Evolutionary conservation across 2,888 invertebrate genomes (phyloP), one percentile per base, ranked within the genome.

Genomic region (Andricus curvator): DNA sequence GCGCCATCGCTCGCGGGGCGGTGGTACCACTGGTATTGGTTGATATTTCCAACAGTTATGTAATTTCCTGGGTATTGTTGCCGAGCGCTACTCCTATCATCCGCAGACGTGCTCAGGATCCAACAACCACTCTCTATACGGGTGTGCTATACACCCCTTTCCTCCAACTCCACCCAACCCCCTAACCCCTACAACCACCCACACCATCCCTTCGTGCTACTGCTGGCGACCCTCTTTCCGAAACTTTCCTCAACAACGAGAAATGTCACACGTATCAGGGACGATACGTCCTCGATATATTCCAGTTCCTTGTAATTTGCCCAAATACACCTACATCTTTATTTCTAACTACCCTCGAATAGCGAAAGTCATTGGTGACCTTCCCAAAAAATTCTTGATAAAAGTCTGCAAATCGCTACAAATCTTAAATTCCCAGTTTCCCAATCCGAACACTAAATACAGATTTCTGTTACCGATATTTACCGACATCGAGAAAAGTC

Each of bases 21-120:
- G 70, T 66, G 65, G 64, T 79, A 82, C 80, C 86, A 86, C 89
- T 91, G 91, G 91, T 92, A 92, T 92, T 92, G 92, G 91, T 89
- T 91, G 92, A 92, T 92, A 92, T 92, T 92, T 92, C 91, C 92
- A 92, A 92, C 92, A 92, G 92, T 92, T 92, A 91, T 92, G 92
- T 92, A 92, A 92, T 92, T 92, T 92, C 92, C 92, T 92, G 92
- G 92, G 89, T 91, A 92, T 92, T 92, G 92, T 92, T 89, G 89
- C 88, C 89, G 88, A 85, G 86, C 88, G 89, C 88, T 88, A 88
- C 88, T 89, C 89, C 89, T 89, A 88, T 89, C 89, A 88, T 89
- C 88, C 89, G 88, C 89, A 89, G 90, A 88, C 90, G 89, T 89
- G 89, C 88, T 86, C 86, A 83, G 87, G 87, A 87, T 87, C 84